phyloP scores from a whole-genome alignment of 2,113 vertebrate species.

The Ptilorrhoa leucosticta region DNA sequence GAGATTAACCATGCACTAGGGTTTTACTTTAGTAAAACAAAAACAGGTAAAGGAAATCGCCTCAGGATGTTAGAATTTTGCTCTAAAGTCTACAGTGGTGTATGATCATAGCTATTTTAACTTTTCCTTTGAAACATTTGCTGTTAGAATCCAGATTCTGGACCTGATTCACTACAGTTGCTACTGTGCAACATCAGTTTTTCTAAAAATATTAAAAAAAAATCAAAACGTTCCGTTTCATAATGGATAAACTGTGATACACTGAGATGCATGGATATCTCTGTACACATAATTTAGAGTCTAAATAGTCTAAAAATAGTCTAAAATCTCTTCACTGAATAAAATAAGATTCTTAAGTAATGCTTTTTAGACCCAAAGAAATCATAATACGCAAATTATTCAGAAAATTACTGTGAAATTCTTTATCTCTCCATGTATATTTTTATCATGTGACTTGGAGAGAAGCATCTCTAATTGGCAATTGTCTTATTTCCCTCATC shows the following conservation, averaged over 20 bases:
- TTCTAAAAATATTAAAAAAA: background rate
- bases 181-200: background rate
- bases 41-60: background rate
- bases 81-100: background rate
- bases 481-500: background rate
- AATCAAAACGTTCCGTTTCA: background rate
- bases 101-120: background rate
- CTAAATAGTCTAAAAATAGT: background rate
- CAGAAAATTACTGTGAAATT: background rate
- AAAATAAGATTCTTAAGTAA: background rate
- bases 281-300: background rate
- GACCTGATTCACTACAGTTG: background rate
- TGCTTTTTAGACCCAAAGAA: background rate
- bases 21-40: background rate
- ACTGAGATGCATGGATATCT: background rate
- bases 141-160: background rate
- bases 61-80: background rate
- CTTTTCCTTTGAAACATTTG: background rate
- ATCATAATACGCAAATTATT: background rate
- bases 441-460: background rate
- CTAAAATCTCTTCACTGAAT: background rate
- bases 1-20: background rate
- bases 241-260: background rate
- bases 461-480: background rate
- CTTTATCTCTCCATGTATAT: background rate